These are phyloP conservation scores for Eueides isabella DNA, from an alignment of 1,140 invertebrate genomes.

Conservation along the genomic window DNA sequence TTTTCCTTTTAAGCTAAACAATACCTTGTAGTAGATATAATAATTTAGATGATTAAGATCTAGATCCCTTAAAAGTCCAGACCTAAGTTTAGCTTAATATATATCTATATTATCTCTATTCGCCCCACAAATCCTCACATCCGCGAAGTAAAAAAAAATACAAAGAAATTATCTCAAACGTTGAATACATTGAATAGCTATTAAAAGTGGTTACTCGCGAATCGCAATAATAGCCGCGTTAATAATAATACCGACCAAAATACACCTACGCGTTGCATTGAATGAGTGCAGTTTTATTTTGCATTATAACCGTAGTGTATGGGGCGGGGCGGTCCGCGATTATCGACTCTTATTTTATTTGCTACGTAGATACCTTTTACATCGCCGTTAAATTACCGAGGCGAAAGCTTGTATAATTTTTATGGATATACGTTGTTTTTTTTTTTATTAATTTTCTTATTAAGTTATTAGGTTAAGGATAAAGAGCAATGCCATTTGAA, in stretches of 20 bases:
- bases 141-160: not conserved
- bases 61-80: too few relatives aligned
- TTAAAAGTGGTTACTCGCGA: not conserved
- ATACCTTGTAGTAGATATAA: too few relatives aligned
- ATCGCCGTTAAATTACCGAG: slow-evolving; percentile 78
- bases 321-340: slow-evolving; percentile 69
- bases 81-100: too few relatives aligned
- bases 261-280: slow-evolving; percentile 59
- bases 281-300: slow-evolving; percentile 72
- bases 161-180: not conserved
- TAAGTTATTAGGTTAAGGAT: not conserved
- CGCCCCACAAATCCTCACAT: not conserved
- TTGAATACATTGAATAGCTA: not conserved
- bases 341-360: slow-evolving; percentile 70
- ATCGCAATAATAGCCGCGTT: slow-evolving; percentile 21
- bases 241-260: slow-evolving; percentile 34
- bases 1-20: too few relatives aligned
- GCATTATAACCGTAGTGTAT: slow-evolving; percentile 63
- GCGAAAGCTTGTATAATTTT: slow-evolving; percentile 12
- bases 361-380: slow-evolving; percentile 78
- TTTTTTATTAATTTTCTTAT: not conserved
- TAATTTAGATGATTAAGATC: too few relatives aligned
- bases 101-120: too few relatives aligned
- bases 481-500: not conserved
- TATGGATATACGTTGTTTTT: slow-evolving; percentile 6